Evolutionary conservation across 2,113 vertebrate species (phyloP).

Genomic region (Falco punctatus): DNA sequence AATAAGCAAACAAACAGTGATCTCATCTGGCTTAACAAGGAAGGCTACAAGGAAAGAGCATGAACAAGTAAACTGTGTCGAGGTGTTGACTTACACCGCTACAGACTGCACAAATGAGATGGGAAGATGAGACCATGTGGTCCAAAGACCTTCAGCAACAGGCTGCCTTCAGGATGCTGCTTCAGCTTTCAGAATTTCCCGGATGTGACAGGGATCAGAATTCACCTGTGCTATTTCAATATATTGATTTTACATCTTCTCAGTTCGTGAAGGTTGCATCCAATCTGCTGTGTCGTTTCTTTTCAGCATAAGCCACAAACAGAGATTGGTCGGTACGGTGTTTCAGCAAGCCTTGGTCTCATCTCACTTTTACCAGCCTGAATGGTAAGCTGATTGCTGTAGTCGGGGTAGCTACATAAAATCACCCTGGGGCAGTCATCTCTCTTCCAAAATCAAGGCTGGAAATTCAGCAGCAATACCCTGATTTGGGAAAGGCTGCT

Average conservation of each 20-base stretch:
- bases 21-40: accelerated
- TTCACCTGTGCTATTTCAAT: accelerated
- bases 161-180: not conserved
- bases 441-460: not conserved
- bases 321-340: not conserved
- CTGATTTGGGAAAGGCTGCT: not conserved
- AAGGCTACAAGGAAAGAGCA: not conserved
- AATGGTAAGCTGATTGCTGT: accelerated
- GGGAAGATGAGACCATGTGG: not conserved
- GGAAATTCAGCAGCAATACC: not conserved
- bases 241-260: not conserved
- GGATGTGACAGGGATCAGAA: not conserved
- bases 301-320: not conserved
- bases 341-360: not conserved
- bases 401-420: not conserved
- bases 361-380: not conserved
- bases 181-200: not conserved
- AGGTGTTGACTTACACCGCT: not conserved
- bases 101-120: not conserved
- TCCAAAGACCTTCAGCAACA: not conserved
- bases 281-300: not conserved
- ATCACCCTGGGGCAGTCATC: not conserved
- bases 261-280: not conserved
- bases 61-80: not conserved
- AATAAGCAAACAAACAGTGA: not conserved